Evolutionary conservation across 1,140 invertebrate species (phyloP).

Genomic region (Zaprionus ornatus): DNA sequence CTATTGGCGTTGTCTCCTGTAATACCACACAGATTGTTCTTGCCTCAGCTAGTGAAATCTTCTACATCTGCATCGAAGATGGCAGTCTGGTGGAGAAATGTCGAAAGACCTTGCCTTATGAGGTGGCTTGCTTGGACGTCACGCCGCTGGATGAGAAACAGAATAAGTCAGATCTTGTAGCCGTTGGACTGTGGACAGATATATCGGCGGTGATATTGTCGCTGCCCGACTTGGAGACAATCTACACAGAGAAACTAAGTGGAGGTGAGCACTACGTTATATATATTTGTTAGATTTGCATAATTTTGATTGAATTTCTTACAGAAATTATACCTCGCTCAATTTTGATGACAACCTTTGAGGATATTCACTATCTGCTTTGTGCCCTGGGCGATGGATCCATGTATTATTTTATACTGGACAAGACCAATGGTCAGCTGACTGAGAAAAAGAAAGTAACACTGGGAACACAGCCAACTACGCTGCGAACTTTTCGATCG

Average conservation of each 20-base stretch:
- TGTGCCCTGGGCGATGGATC: constrained; percentile 98
- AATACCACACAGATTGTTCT: constrained; percentile 93
- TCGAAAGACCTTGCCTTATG: constrained; percentile 84
- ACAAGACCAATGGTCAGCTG: constrained; percentile 89
- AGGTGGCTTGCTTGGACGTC: constrained; percentile 98
- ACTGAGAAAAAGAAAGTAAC: constrained; percentile 96
- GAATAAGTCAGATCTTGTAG: constrained; percentile 90
- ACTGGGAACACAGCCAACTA: constrained; percentile 98
- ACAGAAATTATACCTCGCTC: constrained; percentile 97
- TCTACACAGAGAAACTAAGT: constrained; percentile 93
- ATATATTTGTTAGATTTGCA: not conserved
- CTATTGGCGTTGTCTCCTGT: constrained; percentile 95
- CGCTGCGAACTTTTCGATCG: constrained; percentile 95
- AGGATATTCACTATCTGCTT: constrained; percentile 94
- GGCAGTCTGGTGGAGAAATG: constrained; percentile 87
- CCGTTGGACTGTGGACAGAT: constrained; percentile 98
- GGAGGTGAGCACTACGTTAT: constrained; percentile 84
- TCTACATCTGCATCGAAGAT: constrained; percentile 92
- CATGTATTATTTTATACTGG: constrained; percentile 97
- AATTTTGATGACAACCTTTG: constrained; percentile 96
- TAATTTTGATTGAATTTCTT: constrained; percentile 55
- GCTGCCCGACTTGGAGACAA: constrained; percentile 90
- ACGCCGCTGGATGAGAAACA: constrained; percentile 89
- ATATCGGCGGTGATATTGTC: constrained; percentile 95
- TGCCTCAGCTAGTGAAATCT: constrained; percentile 94